Conservation (phyloP, 2,888 invertebrate genomes). For the Caenorhabditis afra region DNA sequence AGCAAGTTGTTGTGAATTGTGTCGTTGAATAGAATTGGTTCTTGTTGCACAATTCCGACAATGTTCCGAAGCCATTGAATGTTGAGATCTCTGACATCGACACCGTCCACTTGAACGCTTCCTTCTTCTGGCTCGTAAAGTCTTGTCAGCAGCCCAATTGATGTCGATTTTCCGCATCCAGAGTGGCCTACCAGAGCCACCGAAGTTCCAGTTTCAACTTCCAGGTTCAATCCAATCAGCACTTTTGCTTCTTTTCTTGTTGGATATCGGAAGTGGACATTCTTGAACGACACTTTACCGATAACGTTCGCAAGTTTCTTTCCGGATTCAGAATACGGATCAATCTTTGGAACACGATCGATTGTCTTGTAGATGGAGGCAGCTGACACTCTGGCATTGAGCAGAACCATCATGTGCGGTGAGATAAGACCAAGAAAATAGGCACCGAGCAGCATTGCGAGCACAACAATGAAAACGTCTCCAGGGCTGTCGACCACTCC, state of each 20-base stretch:
- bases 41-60: slow-evolving; percentile 78
- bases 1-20: slow-evolving; percentile 72
- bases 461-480: slow-evolving; percentile 76
- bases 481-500: slow-evolving; percentile 69
- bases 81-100: slow-evolving; percentile 71
- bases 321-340: slow-evolving; percentile 70
- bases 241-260: slow-evolving; percentile 68
- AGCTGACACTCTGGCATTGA: slow-evolving; percentile 71
- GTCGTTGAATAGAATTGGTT: slow-evolving; percentile 76
- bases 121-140: slow-evolving; percentile 70
- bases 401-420: slow-evolving; percentile 72
- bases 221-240: slow-evolving; percentile 67
- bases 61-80: slow-evolving; percentile 72
- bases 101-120: slow-evolving; percentile 71
- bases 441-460: slow-evolving; percentile 74
- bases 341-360: slow-evolving; percentile 73
- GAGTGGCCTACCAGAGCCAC: slow-evolving; percentile 73
- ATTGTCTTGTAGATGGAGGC: slow-evolving; percentile 71
- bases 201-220: slow-evolving; percentile 70
- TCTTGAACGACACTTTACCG: slow-evolving; percentile 70
- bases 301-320: slow-evolving; percentile 39
- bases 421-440: slow-evolving; percentile 73
- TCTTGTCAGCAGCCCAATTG: slow-evolving; percentile 70
- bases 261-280: slow-evolving; percentile 77
- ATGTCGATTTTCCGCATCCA: slow-evolving; percentile 73